phyloP scores from a whole-genome alignment of 2,113 vertebrate genomes.

The Nycticorax nycticorax region DNA sequence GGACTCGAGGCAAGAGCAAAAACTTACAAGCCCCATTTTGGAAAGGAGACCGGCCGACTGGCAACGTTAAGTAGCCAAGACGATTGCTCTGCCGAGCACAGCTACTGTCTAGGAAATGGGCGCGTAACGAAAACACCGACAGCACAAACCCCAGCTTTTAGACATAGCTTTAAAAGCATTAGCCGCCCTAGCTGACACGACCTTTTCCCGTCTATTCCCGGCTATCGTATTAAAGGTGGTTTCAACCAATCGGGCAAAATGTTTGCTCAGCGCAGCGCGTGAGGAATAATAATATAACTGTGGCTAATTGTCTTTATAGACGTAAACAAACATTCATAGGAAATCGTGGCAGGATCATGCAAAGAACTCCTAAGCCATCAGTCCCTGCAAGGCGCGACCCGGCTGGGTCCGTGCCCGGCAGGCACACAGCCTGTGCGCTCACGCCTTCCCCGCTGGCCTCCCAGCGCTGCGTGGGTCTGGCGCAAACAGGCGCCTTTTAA shows the following conservation, averaged over 20 bases:
- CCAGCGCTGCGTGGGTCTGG: background rate
- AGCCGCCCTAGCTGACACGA: background rate
- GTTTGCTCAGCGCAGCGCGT: background rate
- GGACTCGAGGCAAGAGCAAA: background rate
- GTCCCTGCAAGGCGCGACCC: background rate
- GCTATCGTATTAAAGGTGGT: background rate
- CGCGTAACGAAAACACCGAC: fast-evolving
- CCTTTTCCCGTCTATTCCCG: background rate
- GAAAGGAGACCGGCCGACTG: background rate
- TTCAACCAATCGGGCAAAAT: background rate
- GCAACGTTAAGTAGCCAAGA: background rate
- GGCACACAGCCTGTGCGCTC: background rate
- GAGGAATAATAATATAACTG: background rate
- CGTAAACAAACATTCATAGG: background rate
- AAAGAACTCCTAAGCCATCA: background rate
- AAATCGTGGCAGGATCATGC: background rate
- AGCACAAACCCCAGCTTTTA: background rate
- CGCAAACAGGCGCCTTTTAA: background rate
- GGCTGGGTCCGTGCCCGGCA: background rate
- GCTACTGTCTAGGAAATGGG: background rate
- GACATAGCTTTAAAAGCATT: background rate
- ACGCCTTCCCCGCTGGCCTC: background rate
- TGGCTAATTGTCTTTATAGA: background rate
- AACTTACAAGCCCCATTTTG: background rate
- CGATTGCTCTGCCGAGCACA: background rate